A percentile compares a stretch with the other conserved stretches of the same genome.
phyloP scores from a whole-genome alignment of 2,888 invertebrate genomes.

The Temnothorax ravouxi region DNA sequence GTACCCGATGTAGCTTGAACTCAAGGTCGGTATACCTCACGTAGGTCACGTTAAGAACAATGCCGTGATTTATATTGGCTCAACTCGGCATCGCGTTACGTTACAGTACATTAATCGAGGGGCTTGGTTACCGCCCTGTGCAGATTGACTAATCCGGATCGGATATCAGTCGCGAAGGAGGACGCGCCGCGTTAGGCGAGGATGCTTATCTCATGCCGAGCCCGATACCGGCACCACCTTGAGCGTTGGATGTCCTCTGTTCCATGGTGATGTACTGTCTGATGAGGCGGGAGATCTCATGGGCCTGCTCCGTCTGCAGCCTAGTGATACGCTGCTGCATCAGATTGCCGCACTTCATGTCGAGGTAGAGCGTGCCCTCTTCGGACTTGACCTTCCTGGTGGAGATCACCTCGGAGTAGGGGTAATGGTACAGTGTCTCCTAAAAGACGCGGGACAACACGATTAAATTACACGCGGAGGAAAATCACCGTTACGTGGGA shows the following conservation, averaged over 20 bases:
- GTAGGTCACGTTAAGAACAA: neutral
- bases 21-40: constrained; percentile 19
- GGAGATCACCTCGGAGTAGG: constrained; percentile 98
- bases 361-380: constrained; percentile 96
- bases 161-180: constrained; percentile 23
- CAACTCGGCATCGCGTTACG: neutral
- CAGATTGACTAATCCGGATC: neutral
- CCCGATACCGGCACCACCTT: constrained; percentile 77
- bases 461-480: neutral
- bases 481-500: neutral
- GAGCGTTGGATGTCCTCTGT: constrained; percentile 87
- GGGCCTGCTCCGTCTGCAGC: constrained; percentile 98
- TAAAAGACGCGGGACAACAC: constrained; percentile 78
- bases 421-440: constrained; percentile 97
- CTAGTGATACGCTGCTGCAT: constrained; percentile 98
- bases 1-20: constrained; percentile 34
- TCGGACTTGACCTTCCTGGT: constrained; percentile 97
- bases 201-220: constrained; percentile 83
- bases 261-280: constrained; percentile 98
- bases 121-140: neutral
- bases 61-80: neutral
- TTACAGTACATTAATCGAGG: neutral
- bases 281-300: constrained; percentile 98
- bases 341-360: constrained; percentile 98
- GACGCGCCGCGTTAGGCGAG: neutral